Percentiles rank a stretch among this genome's conserved stretches.
Conservation (phyloP, 2,797 vertebrate genomes). For the Alcedo atthis region DNA sequence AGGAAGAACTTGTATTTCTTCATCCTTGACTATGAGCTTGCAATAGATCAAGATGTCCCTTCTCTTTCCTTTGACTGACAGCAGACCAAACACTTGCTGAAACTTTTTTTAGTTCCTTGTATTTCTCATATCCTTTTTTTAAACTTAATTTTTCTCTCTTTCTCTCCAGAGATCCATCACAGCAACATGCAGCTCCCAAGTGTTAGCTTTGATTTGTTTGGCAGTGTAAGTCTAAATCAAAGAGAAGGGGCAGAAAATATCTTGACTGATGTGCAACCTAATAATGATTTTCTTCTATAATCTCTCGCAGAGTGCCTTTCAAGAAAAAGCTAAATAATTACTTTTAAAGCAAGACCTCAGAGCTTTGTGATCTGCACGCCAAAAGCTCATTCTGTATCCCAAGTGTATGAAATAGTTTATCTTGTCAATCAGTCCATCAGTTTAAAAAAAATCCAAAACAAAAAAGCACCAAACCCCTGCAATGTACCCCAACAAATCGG, state of each 20-base stretch:
- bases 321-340: constrained; percentile 29
- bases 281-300: constrained; percentile 38
- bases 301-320: background rate
- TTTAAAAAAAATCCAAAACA: background rate
- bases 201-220: constrained; percentile 49
- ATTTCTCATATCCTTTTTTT: background rate
- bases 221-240: constrained; percentile 42
- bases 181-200: constrained; percentile 4
- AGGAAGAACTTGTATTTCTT: background rate
- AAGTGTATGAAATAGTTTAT: background rate
- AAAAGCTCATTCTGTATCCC: background rate
- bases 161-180: constrained; percentile 39
- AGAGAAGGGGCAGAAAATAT: constrained; percentile 4
- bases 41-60: constrained; percentile 23
- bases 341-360: constrained; percentile 9
- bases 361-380: background rate
- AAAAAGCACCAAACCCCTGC: background rate
- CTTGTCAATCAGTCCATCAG: background rate
- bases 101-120: background rate
- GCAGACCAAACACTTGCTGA: background rate
- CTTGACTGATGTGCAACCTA: constrained; percentile 22
- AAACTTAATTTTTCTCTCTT: constrained; percentile 37
- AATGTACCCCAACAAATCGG: background rate
- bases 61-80: constrained; percentile 46
- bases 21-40: constrained; percentile 13